Evolutionary conservation across 2,888 invertebrate species (phyloP).

Genomic region (Acanthosoma haemorrhoidale): DNA sequence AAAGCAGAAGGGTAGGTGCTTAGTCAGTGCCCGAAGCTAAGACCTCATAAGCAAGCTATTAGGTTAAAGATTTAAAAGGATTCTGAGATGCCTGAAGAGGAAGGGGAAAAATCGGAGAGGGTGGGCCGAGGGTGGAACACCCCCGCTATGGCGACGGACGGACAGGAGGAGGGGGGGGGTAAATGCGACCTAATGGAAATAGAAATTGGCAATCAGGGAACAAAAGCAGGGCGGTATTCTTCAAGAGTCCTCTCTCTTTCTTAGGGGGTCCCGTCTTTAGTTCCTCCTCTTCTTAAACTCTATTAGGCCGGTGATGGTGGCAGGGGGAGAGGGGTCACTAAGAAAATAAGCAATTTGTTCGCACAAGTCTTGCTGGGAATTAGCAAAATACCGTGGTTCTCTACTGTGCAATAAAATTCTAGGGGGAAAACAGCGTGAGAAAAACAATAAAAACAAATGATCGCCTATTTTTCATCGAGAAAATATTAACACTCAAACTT

Average conservation of each 20-base stretch:
- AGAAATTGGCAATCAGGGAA: constrained; percentile 37
- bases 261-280: not conserved
- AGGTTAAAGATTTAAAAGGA: constrained; percentile 30
- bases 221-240: constrained; percentile 34
- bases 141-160: not conserved
- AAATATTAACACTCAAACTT: no score
- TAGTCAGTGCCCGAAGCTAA: not conserved
- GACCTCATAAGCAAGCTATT: constrained; percentile 29
- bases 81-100: constrained; percentile 11
- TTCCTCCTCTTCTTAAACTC: constrained; percentile 28
- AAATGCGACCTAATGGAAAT: constrained; percentile 36
- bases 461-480: no score
- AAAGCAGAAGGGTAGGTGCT: constrained; percentile 2
- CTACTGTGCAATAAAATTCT: no score
- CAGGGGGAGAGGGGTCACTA: constrained; percentile 8
- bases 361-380: no score
- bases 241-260: constrained; percentile 21
- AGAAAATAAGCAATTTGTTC: constrained; percentile 33
- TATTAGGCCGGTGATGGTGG: constrained; percentile 22
- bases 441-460: no score
- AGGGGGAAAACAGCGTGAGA: no score
- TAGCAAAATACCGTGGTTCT: no score
- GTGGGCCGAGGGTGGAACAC: not conserved
- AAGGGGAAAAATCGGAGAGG: constrained; percentile 1
- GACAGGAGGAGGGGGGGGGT: constrained; percentile 11